Evolutionary conservation across 2,113 vertebrate genomes (phyloP).

Genomic region (Sakesphorus luctuosus): DNA sequence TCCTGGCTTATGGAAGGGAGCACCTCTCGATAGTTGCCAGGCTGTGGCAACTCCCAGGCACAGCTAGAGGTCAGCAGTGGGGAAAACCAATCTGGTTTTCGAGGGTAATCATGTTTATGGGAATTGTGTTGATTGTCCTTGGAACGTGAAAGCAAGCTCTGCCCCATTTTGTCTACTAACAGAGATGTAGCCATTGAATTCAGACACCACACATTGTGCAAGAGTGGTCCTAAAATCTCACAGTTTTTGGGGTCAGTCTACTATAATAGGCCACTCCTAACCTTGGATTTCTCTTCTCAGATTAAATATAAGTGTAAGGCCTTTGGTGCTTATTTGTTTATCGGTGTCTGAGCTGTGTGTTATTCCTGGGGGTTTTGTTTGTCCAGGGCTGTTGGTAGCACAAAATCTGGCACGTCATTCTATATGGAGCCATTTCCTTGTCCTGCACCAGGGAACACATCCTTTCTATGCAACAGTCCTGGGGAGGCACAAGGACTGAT

Average conservation of each 20-base stretch:
- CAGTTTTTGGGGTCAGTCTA: background rate
- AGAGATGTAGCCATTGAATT: background rate
- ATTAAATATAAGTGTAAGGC: background rate
- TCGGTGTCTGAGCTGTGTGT: background rate
- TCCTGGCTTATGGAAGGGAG: background rate
- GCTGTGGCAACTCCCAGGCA: background rate
- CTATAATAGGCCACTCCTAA: background rate
- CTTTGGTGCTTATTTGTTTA: background rate
- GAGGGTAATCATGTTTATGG: accelerated
- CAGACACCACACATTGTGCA: accelerated
- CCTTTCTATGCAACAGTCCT: background rate
- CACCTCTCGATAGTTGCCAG: background rate
- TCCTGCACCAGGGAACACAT: background rate
- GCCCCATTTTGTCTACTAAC: background rate
- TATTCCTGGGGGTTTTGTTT: background rate
- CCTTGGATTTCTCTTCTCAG: background rate
- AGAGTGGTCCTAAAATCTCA: background rate
- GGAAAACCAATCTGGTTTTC: background rate
- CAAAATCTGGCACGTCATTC: background rate
- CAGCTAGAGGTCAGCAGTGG: accelerated
- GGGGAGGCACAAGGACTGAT: background rate
- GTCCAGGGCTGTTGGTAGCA: background rate
- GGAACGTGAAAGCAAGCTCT: background rate
- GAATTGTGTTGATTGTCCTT: background rate
- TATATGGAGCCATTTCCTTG: background rate